Evolutionary conservation across 2,113 vertebrate genomes (phyloP).

Genomic region (Heterochromis multidens): DNA sequence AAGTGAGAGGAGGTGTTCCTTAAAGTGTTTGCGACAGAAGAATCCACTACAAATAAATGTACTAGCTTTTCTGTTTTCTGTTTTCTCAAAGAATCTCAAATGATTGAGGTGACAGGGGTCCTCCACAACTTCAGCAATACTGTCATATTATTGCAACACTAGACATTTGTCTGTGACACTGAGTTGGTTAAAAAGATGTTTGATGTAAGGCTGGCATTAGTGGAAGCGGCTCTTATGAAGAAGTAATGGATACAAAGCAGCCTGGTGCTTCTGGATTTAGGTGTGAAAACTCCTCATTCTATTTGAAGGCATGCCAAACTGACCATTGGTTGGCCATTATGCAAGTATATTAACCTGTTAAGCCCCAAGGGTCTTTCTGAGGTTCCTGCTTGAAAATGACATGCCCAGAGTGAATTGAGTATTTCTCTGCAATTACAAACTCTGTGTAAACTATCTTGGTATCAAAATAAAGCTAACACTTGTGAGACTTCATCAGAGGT

Average conservation of each 20-base stretch:
- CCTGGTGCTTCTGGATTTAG: neutral
- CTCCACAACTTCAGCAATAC: too few species aligned
- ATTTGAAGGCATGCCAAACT: neutral
- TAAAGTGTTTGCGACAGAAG: neutral
- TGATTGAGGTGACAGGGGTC: neutral
- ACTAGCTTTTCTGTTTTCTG: neutral
- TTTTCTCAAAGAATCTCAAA: neutral
- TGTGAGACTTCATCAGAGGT: too few species aligned
- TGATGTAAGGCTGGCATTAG: neutral
- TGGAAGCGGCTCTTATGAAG: neutral
- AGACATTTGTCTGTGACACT: too few species aligned
- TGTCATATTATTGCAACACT: too few species aligned
- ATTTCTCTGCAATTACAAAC: too few species aligned
- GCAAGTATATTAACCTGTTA: neutral
- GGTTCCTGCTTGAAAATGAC: too few species aligned
- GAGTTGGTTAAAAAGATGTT: too few species aligned
- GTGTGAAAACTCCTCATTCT: neutral
- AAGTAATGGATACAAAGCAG: neutral
- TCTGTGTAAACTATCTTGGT: too few species aligned
- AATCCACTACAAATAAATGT: neutral
- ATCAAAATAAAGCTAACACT: too few species aligned
- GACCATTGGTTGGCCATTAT: neutral
- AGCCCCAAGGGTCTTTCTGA: too few species aligned
- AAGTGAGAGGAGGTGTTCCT: neutral
- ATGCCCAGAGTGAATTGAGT: too few species aligned